A percentile compares a stretch with the other conserved stretches of the same genome.
These are phyloP conservation scores for Strigops habroptila DNA, from an alignment of 2,113 vertebrate species.

Conservation along the genomic window DNA sequence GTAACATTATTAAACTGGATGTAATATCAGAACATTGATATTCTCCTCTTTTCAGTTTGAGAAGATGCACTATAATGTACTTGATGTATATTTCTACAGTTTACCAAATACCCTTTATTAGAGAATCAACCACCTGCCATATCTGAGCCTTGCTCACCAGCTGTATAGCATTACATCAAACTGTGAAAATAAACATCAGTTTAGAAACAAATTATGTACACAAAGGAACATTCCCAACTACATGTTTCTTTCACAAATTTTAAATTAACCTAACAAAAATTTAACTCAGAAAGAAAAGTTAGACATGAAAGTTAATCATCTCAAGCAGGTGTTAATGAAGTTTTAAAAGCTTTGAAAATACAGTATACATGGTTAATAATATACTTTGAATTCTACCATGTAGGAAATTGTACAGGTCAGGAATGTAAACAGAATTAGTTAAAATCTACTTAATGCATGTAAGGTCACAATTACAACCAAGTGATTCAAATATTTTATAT, in stretches of 20 bases:
- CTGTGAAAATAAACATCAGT: conserved; percentile 60
- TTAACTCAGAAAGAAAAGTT: conserved; percentile 21
- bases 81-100: conserved; percentile 1
- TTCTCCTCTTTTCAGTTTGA: background rate
- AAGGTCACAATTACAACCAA: conserved; percentile 41
- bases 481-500: background rate
- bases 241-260: background rate
- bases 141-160: conserved; percentile 57
- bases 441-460: conserved; percentile 48
- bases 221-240: background rate
- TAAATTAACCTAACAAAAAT: background rate
- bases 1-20: background rate
- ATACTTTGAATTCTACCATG: conserved; percentile 55
- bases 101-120: conserved; percentile 47
- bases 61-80: background rate
- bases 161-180: conserved; percentile 54
- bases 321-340: conserved; percentile 22
- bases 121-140: conserved; percentile 48
- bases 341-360: conserved; percentile 28
- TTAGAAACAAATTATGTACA: conserved; percentile 48
- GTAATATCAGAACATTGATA: background rate
- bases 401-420: conserved; percentile 12
- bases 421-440: conserved; percentile 60
- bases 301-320: conserved; percentile 63
- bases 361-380: conserved; percentile 17